Percentiles rank a stretch among this genome's conserved stretches.
These are phyloP conservation scores for Caenorhabditis latens DNA, from an alignment of 1,140 invertebrate species.

Conservation along the genomic window DNA sequence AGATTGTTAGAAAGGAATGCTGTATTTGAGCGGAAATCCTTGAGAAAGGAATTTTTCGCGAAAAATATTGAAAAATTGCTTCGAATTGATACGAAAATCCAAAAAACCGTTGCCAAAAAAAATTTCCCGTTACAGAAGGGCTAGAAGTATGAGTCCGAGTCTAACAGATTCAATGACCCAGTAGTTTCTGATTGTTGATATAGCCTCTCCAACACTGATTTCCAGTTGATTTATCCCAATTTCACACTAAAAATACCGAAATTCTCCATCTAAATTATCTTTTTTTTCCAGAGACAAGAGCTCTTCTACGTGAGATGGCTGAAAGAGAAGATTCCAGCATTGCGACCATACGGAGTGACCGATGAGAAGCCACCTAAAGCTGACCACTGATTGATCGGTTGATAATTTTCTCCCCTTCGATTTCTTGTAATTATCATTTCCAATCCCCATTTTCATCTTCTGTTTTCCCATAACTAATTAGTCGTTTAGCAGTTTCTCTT, in stretches of 20 bases:
- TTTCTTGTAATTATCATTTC: background rate
- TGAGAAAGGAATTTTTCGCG: background rate
- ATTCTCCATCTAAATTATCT: background rate
- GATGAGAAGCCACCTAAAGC: constrained; percentile 47
- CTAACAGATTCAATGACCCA: too few species aligned
- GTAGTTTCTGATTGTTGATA: too few species aligned
- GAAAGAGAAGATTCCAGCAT: constrained; percentile 65
- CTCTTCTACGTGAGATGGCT: constrained; percentile 70
- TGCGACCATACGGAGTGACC: constrained; percentile 61
- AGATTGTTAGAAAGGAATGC: background rate
- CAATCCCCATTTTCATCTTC: background rate
- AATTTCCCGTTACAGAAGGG: too few species aligned
- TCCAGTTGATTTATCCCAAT: too few species aligned
- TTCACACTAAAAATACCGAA: background rate
- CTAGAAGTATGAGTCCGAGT: too few species aligned
- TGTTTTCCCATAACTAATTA: background rate
- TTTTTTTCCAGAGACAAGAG: constrained; percentile 61
- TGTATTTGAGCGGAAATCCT: background rate
- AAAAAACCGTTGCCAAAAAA: too few species aligned
- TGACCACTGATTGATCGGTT: constrained; percentile 20
- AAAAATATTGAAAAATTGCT: background rate
- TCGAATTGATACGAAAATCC: too few species aligned
- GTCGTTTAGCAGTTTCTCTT: background rate
- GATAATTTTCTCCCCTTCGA: background rate
- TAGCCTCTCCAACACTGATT: too few species aligned